Evolutionary conservation across 1,140 invertebrate genomes (phyloP), one percentile per base, ranked within the genome.

Genomic region (Agraylea sexmaculata): DNA sequence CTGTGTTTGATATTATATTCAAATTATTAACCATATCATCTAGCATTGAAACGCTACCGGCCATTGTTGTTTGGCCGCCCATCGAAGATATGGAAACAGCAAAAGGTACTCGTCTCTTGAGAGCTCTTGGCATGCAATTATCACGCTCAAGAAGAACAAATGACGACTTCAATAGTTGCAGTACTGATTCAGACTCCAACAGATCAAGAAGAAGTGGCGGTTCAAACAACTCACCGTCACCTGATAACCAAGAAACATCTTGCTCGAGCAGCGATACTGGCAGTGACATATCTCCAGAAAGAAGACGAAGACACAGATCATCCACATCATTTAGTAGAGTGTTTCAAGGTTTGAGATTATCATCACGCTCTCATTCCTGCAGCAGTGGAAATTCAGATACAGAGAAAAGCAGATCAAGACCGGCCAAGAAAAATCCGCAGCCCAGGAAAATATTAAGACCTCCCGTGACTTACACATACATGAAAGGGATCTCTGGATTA

Each of bases 381-480:
- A 74, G 66, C 44, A 50, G 46, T 36, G 51, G 47, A 4, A 50
- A 47, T 40, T 49, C 47, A 3, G 47, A 49, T 32, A 28, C 47
- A 0, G 47, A 49, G 13, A 49, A 49, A 19, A 35, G 40, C 22
- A 41, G 46, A 7, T 22, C 43, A 3, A 17, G 45, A 30, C 11
- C 30, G 12, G 35, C 16, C 18, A 75, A 77, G 55, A 76, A 80
- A 49, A 75, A 74, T 33, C 57, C 64, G 2, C 70, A 74, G 42
- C 76, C 74, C 0, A 78, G 78, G 49, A 68, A 73, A 28, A 84
- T 85, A 23, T 62, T 85, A 2, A 62, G 83, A 16, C 70, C 78
- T 16, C 82, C 82, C 0, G 74, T 83, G 0, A 73, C 78, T 0
- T 85, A 86, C 56, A 83, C 77, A 2, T 86, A 86, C 54, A 73